phyloP scores from a whole-genome alignment of 2,888 invertebrate species.

The Drosophila antonietae region DNA sequence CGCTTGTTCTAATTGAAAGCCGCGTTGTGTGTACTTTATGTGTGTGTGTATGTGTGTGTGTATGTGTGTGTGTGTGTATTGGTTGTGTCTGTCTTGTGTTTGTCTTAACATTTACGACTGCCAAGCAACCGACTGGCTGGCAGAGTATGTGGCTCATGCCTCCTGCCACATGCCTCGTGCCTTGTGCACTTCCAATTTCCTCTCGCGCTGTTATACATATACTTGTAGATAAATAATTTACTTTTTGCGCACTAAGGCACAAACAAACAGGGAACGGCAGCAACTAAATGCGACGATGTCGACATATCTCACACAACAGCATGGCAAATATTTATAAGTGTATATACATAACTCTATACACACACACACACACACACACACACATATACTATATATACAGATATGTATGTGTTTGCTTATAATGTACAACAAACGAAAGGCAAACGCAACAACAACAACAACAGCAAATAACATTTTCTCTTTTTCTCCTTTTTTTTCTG shows the following conservation, averaged over 20 bases:
- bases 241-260: constrained; percentile 80
- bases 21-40: constrained; percentile 69
- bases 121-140: constrained; percentile 15
- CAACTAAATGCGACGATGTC: constrained; percentile 65
- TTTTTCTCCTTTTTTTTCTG: constrained; percentile 5
- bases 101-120: constrained; percentile 74
- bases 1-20: constrained; percentile 79
- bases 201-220: constrained; percentile 47
- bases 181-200: constrained; percentile 69
- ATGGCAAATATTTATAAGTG: constrained; percentile 71
- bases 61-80: constrained; percentile 19
- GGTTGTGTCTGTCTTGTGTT: constrained; percentile 67
- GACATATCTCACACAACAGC: constrained; percentile 70
- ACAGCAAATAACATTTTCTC: constrained; percentile 38
- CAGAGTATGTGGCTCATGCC: constrained; percentile 2
- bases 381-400: constrained; percentile 25
- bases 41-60: constrained; percentile 16
- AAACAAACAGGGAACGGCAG: constrained; percentile 58
- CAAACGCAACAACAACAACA: constrained; percentile 12
- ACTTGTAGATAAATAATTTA: constrained; percentile 80
- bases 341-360: constrained; percentile 37
- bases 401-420: constrained; percentile 68
- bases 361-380: constrained; percentile 28
- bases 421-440: constrained; percentile 52
- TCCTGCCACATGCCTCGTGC: constrained; percentile 1